Base-by-base conservation (phyloP, 2,797 vertebrate genomes). In the Danio aesculapii region DNA sequence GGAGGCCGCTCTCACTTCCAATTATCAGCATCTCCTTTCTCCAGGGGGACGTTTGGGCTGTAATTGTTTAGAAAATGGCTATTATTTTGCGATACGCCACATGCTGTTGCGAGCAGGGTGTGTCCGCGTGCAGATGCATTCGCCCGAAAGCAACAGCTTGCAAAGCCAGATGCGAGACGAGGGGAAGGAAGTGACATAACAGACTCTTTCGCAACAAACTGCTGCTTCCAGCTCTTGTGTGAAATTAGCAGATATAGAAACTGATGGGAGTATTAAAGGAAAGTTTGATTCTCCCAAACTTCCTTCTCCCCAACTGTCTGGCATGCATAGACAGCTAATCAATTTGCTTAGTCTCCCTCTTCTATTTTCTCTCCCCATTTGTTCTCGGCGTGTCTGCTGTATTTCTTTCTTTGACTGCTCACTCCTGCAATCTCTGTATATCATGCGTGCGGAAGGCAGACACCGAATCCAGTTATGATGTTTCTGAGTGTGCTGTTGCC, bases 111-210 rank as follows among this genome's bases (percentile, higher is more conserved):
- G 82, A 77, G 83, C 74, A 39, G 57, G 82, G 79, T 55, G 71
- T 76, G 80, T 81, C 82, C 82, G 76, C 58, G 47, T 76, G 77
- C 86, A 89, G 89, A 92, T 91, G 88, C 87, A 74, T 86, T 13
- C 53, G 86, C 89, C 30, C 85, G 89, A 92, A 91, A 88, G 79
- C 89, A 83, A 86, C 91, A 92, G 93, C 92, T 91, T 91, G 89
- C 52, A 75, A 75, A 87, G 83, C 90, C 90, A 94, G 92, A 93
- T 93, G 92, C 88, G 81, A 90, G 88, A 89, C 84, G 78, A 89
- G 88, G 71, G 81, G 58, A 86, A 88, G 87, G 87, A 89, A 87
- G 88, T 88, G 88, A 90, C 87, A 86, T 83, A 82, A 77, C 83
- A 77, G 83, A 57, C 83, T 81, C 80, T 85, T 84, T 84, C 84